Evolutionary conservation across 1,140 invertebrate species (phyloP).

Genomic region (Himalopsyche phryganea): DNA sequence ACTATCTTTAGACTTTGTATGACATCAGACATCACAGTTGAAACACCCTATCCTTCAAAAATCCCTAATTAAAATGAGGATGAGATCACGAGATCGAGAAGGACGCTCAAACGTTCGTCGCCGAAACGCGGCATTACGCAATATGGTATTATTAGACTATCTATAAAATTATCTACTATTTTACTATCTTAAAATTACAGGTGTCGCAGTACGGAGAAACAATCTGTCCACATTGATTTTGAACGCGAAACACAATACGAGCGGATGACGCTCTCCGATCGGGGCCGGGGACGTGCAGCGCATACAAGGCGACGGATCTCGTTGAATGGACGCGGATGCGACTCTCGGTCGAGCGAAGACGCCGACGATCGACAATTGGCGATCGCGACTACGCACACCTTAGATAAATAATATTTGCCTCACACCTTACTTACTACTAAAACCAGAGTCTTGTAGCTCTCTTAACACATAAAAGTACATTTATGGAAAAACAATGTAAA

Average conservation of each 20-base stretch:
- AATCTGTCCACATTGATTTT: too few relatives aligned
- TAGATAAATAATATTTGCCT: slow-evolving; percentile 1
- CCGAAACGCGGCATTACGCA: slow-evolving; percentile 1
- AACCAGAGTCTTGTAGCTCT: slow-evolving; percentile 33
- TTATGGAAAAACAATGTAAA: slow-evolving; percentile 7
- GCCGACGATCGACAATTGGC: too few relatives aligned
- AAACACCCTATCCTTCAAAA: slow-evolving; percentile 27
- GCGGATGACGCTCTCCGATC: too few relatives aligned
- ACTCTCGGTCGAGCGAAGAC: too few relatives aligned
- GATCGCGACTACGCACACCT: neutral
- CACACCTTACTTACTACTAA: slow-evolving; percentile 27
- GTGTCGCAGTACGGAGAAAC: too few relatives aligned
- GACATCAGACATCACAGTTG: slow-evolving; percentile 8
- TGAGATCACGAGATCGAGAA: slow-evolving; percentile 34
- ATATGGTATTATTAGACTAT: too few relatives aligned
- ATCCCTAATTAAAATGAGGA: slow-evolving; percentile 30
- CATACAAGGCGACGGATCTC: slow-evolving; percentile 7
- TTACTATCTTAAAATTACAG: too few relatives aligned
- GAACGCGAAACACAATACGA: too few relatives aligned
- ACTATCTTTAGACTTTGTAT: neutral
- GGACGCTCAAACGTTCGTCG: slow-evolving; percentile 29
- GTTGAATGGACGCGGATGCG: slow-evolving; percentile 1
- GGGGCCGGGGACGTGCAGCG: neutral
- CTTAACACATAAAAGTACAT: slow-evolving; percentile 29
- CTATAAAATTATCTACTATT: too few relatives aligned